A percentile compares a stretch with the other conserved stretches of the same genome.
phyloP scores from a whole-genome alignment of 2,888 invertebrate genomes.

The Gymnoscelis rufifasciata region DNA sequence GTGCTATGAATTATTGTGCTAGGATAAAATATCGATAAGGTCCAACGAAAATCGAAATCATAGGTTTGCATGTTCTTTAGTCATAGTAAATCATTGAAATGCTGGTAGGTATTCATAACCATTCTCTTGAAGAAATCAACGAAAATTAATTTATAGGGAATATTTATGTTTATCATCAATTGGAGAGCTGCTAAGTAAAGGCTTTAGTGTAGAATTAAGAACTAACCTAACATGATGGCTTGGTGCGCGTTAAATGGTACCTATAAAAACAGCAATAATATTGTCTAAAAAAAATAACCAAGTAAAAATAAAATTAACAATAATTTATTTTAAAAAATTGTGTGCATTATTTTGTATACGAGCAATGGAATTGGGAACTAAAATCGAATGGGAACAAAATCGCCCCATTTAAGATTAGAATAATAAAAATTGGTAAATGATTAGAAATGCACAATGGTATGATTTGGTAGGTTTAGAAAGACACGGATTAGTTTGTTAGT shows the following conservation, averaged over 20 bases:
- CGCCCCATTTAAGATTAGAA: slow-evolving; percentile 8
- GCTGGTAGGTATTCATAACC: too few species aligned
- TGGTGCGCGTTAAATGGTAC: neutral
- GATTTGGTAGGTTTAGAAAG: slow-evolving; percentile 9
- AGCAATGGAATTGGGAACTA: neutral
- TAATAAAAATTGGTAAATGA: neutral
- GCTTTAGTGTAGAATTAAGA: too few species aligned
- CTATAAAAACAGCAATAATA: neutral
- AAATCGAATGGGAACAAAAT: slow-evolving; percentile 11
- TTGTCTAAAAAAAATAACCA: neutral
- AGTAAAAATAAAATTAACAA: neutral
- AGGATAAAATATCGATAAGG: too few species aligned
- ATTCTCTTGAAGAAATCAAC: too few species aligned
- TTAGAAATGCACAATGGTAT: slow-evolving; percentile 9
- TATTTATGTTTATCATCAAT: too few species aligned
- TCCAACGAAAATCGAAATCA: too few species aligned
- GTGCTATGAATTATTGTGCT: too few species aligned
- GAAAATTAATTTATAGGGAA: too few species aligned
- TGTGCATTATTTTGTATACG: slow-evolving; percentile 17
- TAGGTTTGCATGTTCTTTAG: too few species aligned
- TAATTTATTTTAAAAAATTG: neutral
- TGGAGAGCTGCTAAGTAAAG: too few species aligned
- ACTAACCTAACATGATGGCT: neutral
- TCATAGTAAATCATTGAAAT: too few species aligned
- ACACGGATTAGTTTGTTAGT: slow-evolving; percentile 16